Conservation (phyloP, 2,113 vertebrate species). For the Poeciliopsis prolifica region DNA sequence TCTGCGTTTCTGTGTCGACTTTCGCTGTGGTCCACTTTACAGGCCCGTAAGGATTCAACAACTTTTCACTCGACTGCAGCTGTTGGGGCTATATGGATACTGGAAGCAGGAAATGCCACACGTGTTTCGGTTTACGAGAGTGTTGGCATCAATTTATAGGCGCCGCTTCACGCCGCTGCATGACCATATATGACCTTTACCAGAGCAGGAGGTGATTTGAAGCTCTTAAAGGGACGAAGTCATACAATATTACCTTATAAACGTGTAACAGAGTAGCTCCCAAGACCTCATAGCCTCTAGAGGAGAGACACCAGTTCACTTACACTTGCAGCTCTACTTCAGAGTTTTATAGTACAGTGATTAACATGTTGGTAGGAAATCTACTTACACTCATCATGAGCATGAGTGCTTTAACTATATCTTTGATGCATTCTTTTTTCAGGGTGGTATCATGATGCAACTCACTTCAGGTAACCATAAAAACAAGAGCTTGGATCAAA, state of each 20-base stretch:
- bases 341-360: neutral
- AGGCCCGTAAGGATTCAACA: constrained; percentile 36
- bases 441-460: neutral
- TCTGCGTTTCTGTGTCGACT: neutral
- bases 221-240: neutral
- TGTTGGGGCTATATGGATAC: constrained; percentile 16
- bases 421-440: neutral
- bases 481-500: neutral
- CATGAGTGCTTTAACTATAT: neutral
- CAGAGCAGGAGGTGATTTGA: neutral
- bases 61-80: constrained; percentile 34
- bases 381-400: neutral
- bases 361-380: neutral
- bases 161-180: neutral
- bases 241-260: no score
- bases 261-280: no score
- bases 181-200: constrained; percentile 32
- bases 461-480: neutral
- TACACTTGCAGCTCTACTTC: neutral
- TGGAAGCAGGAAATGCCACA: constrained; percentile 21
- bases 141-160: constrained; percentile 1
- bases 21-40: constrained; percentile 40
- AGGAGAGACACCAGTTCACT: neutral
- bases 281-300: no score
- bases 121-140: neutral